phyloP scores from a whole-genome alignment of 1,140 invertebrate genomes.

The Piezodorus guildinii region DNA sequence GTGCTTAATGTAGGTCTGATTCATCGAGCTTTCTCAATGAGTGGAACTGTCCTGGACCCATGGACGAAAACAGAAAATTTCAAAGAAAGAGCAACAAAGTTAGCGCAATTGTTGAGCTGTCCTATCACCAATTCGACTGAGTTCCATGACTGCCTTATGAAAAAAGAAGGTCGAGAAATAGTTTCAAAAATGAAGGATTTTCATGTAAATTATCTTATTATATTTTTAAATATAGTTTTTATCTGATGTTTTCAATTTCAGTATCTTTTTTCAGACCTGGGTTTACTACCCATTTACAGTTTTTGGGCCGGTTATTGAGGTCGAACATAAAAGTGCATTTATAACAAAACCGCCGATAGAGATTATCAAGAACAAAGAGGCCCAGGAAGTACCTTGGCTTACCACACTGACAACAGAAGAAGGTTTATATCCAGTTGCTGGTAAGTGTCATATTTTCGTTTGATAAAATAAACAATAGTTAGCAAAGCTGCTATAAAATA shows the following conservation, averaged over 20 bases:
- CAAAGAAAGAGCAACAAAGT: neutral
- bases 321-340: neutral
- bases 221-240: no score
- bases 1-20: neutral
- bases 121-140: neutral
- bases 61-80: neutral
- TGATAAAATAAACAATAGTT: no score
- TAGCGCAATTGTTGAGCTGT: neutral
- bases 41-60: neutral
- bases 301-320: conserved; percentile 16
- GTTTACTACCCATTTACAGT: conserved; percentile 16
- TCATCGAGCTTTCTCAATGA: conserved; percentile 5
- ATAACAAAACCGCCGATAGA: neutral
- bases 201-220: neutral
- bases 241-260: no score
- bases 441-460: neutral
- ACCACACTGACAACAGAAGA: conserved; percentile 11
- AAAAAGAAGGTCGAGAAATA: neutral
- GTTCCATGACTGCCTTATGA: neutral
- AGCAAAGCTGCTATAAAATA: no score
- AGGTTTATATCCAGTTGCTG: conserved; percentile 6
- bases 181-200: neutral
- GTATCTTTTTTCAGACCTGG: conserved; percentile 35
- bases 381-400: conserved; percentile 6
- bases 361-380: neutral